Evolutionary conservation across 2,113 vertebrate species (phyloP).

Genomic region (Alouatta palliata): DNA sequence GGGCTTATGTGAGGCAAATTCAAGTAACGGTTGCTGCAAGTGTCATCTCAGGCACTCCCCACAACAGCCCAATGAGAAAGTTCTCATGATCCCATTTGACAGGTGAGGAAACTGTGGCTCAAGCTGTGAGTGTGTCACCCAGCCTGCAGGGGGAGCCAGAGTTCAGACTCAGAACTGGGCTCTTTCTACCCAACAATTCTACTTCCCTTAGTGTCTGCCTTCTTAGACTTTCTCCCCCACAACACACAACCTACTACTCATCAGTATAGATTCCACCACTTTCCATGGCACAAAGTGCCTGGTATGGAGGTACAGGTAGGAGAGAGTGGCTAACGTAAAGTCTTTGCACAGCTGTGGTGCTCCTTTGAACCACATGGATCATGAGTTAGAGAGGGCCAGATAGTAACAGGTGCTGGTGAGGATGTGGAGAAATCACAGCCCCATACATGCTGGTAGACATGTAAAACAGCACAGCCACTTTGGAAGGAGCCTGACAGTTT

Average conservation of each 20-base stretch:
- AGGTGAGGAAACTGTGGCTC: neutral
- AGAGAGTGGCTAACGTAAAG: accelerated
- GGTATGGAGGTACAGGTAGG: neutral
- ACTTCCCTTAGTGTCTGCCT: neutral
- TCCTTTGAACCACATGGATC: neutral
- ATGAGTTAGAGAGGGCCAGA: accelerated
- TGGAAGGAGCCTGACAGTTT: neutral
- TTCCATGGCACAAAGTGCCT: accelerated
- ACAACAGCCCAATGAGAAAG: accelerated
- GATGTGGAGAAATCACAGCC: accelerated
- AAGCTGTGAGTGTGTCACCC: neutral
- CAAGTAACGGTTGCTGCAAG: neutral
- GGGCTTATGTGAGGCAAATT: neutral
- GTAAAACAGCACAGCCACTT: neutral
- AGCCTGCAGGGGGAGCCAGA: neutral
- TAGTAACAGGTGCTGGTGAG: neutral
- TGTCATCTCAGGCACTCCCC: no score
- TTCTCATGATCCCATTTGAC: neutral
- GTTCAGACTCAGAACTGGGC: no score
- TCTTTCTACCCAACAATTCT: no score
- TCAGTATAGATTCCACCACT: no score
- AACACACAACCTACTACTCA: neutral
- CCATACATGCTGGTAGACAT: accelerated
- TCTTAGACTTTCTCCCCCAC: neutral
- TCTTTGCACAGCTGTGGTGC: neutral